Percentiles rank a stretch among this genome's conserved stretches.
phyloP scores from a whole-genome alignment of 2,797 vertebrate genomes.

The Poeciliopsis gracilis region DNA sequence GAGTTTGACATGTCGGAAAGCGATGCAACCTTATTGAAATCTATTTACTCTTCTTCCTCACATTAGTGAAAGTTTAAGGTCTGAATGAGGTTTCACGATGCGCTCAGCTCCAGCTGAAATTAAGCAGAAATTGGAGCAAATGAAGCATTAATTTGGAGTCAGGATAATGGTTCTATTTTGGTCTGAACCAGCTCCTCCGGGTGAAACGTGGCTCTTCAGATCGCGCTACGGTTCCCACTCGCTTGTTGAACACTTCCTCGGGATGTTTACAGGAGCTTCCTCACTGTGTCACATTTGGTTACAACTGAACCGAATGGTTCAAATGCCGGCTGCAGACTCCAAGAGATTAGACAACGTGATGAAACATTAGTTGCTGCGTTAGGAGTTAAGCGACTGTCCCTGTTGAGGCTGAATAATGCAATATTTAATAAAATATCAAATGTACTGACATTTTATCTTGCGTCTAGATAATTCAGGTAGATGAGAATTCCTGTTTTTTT shows the following conservation, averaged over 20 bases:
- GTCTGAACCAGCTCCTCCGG: constrained; percentile 10
- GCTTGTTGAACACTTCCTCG: constrained; percentile 12
- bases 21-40: not conserved
- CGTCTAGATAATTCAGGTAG: not conserved
- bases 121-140: constrained; percentile 10
- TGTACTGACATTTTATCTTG: not conserved
- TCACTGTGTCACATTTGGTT: not conserved
- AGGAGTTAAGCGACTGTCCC: not conserved
- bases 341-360: not conserved
- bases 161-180: constrained; percentile 17
- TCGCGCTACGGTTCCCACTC: not conserved
- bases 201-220: constrained; percentile 9
- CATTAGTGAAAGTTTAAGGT: not conserved
- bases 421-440: not conserved
- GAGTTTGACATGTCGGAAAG: not conserved
- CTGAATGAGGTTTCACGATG: not conserved
- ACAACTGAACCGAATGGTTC: not conserved
- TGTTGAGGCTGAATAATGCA: not conserved
- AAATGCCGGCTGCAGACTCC: not conserved
- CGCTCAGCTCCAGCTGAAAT: not conserved
- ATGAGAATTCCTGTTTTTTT: not conserved
- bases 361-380: not conserved
- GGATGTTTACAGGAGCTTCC: constrained; percentile 4
- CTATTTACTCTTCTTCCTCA: not conserved
- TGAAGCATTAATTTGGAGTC: not conserved